Percentiles rank a stretch among this genome's conserved stretches.
These are phyloP conservation scores for Oopsacas minuta DNA, from an alignment of 37 sponge, comb jelly and placozoan species.

Conservation along the genomic window DNA sequence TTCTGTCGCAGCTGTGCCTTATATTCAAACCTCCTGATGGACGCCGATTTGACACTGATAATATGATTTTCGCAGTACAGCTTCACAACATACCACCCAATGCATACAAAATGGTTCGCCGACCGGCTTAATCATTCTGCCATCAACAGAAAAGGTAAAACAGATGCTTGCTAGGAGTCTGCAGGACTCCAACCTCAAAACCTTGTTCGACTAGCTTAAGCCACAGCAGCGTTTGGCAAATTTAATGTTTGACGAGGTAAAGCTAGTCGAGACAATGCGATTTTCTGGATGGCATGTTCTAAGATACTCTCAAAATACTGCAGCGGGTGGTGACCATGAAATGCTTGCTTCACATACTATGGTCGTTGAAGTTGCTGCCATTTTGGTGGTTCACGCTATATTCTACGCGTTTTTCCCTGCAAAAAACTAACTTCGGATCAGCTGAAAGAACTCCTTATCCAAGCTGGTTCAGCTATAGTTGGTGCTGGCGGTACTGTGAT, in stretches of 20 bases:
- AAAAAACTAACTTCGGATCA: conserved; percentile 20
- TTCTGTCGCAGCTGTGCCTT: conserved; percentile 19
- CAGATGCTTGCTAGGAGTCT: conserved; percentile 17
- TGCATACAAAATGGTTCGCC: conserved; percentile 1
- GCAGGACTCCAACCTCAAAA: conserved; percentile 19
- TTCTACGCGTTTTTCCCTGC: conserved; percentile 17
- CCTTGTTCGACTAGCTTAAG: conserved; percentile 17
- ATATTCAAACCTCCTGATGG: conserved; percentile 7
- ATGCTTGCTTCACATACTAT: conserved; percentile 5
- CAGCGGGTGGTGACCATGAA: conserved; percentile 20
- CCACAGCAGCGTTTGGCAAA: conserved; percentile 15
- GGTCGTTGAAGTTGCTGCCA: conserved; percentile 20
- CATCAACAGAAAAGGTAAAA: conserved; percentile 20
- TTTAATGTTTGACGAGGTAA: conserved; percentile 20
- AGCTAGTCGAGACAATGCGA: conserved; percentile 4
- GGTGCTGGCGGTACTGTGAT: conserved; percentile 20
- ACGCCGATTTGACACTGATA: conserved; percentile 17
- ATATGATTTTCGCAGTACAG: conserved; percentile 15
- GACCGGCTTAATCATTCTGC: conserved; percentile 9
- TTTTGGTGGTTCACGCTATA: conserved; percentile 17
- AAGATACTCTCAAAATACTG: conserved; percentile 10
- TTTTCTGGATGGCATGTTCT: conserved; percentile 19
- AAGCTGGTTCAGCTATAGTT: conserved; percentile 17
- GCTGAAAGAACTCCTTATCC: conserved; percentile 18
- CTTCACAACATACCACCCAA: conserved; percentile 15